Evolutionary conservation across 2,888 invertebrate genomes (phyloP).

Genomic region (Strigamia transsilvanica): DNA sequence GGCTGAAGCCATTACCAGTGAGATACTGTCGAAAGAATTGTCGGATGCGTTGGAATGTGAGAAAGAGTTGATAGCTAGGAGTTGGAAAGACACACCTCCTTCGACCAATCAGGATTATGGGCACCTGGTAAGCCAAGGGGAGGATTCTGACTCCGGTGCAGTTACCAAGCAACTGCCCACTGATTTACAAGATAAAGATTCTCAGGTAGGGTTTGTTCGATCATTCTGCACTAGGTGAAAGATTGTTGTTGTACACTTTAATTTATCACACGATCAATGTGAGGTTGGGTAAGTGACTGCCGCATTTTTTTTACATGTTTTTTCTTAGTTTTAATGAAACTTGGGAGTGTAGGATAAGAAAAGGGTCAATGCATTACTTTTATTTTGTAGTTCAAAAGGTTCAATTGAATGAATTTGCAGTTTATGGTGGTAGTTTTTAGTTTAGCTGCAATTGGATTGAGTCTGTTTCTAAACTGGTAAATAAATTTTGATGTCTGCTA

Average conservation of each 20-base stretch:
- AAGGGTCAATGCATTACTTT: neutral
- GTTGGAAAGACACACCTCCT: conserved; percentile 28
- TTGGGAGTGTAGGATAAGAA: too few relatives aligned
- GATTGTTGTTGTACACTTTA: neutral
- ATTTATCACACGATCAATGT: neutral
- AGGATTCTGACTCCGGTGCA: neutral
- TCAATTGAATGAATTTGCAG: too few relatives aligned
- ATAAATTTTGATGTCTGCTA: neutral
- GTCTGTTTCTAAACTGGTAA: neutral
- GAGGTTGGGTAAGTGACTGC: too few relatives aligned
- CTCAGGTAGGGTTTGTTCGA: conserved; percentile 14
- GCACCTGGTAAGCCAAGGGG: neutral
- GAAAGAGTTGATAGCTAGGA: conserved; percentile 29
- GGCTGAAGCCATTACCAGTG: conserved; percentile 17
- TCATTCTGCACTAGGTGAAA: neutral
- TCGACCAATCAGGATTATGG: conserved; percentile 47
- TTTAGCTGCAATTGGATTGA: neutral
- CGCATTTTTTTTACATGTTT: too few relatives aligned
- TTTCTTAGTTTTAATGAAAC: too few relatives aligned
- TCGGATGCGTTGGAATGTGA: conserved; percentile 50
- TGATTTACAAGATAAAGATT: conserved; percentile 20
- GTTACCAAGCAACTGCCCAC: neutral
- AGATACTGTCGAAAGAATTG: conserved; percentile 51
- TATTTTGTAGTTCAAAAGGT: neutral
- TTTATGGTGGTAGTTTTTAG: neutral